Conservation (phyloP, 1,140 invertebrate genomes). For the Caenorhabditis remanei region DNA sequence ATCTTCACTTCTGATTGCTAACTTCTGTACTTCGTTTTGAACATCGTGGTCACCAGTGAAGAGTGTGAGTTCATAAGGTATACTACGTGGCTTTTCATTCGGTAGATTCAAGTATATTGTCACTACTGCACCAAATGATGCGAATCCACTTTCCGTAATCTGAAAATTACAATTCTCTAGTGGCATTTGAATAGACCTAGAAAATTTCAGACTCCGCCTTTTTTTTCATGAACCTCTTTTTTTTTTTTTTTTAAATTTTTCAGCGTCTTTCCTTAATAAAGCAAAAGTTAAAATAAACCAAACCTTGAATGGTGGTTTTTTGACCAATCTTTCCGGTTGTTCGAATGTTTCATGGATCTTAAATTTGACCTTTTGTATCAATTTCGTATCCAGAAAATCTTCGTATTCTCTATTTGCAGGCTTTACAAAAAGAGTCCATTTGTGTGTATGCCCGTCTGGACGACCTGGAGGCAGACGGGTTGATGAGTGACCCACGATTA, state of each 20-base stretch:
- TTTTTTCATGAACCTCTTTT: background rate
- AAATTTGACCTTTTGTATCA: conserved; percentile 31
- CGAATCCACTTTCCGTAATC: conserved; percentile 34
- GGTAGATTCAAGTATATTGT: conserved; percentile 30
- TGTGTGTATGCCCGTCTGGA: background rate
- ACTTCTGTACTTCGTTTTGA: background rate
- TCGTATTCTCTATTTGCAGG: conserved; percentile 11
- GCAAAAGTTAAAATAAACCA: background rate
- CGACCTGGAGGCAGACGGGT: background rate
- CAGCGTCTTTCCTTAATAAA: background rate
- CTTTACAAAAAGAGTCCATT: conserved; percentile 26
- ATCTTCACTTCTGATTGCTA: background rate
- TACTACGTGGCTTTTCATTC: conserved; percentile 3
- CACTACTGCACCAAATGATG: background rate
- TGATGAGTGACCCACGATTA: background rate
- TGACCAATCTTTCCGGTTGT: background rate
- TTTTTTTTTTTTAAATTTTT: background rate
- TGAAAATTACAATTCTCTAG: background rate
- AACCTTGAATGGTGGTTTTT: conserved; percentile 22
- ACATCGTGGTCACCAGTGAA: background rate
- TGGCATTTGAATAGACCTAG: no score
- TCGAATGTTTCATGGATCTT: conserved; percentile 6
- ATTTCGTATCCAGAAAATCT: conserved; percentile 6
- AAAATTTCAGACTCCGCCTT: no score
- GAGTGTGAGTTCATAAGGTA: conserved; percentile 8